A percentile compares a stretch with the other conserved stretches of the same genome.
Conservation (phyloP, 1,140 invertebrate species). For the Phortica variegata region DNA sequence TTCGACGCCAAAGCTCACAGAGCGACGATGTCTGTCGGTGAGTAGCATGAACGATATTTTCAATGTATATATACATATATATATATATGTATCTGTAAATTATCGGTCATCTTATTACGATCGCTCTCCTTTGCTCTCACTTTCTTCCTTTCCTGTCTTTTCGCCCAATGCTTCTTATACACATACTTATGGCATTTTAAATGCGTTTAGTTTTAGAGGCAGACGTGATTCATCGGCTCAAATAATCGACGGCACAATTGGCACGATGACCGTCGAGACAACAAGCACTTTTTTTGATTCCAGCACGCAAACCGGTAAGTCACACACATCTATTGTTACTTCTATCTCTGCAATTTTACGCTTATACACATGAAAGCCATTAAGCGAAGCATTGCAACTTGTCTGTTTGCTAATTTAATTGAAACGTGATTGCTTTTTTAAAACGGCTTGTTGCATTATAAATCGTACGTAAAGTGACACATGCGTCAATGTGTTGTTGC, state of each 20-base stretch:
- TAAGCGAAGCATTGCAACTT: neutral
- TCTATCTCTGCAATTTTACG: neutral
- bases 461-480: neutral
- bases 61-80: too few relatives aligned
- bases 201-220: slow-evolving; percentile 66
- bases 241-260: slow-evolving; percentile 88
- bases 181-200: too few relatives aligned
- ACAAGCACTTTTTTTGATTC: slow-evolving; percentile 90
- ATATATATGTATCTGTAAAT: too few relatives aligned
- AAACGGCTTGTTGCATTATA: neutral
- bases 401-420: neutral
- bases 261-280: slow-evolving; percentile 89
- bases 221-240: slow-evolving; percentile 83
- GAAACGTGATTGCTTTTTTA: neutral
- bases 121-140: too few relatives aligned
- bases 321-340: neutral
- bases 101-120: neutral
- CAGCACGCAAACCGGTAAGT: slow-evolving; percentile 88
- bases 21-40: slow-evolving; percentile 73
- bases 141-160: too few relatives aligned
- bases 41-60: too few relatives aligned
- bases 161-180: too few relatives aligned
- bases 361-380: neutral
- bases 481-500: too few relatives aligned
- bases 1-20: slow-evolving; percentile 76